A percentile compares a stretch with the other conserved stretches of the same genome.
Evolutionary conservation across 2,888 invertebrate species (phyloP).

Genomic region (Aradus depressus): DNA sequence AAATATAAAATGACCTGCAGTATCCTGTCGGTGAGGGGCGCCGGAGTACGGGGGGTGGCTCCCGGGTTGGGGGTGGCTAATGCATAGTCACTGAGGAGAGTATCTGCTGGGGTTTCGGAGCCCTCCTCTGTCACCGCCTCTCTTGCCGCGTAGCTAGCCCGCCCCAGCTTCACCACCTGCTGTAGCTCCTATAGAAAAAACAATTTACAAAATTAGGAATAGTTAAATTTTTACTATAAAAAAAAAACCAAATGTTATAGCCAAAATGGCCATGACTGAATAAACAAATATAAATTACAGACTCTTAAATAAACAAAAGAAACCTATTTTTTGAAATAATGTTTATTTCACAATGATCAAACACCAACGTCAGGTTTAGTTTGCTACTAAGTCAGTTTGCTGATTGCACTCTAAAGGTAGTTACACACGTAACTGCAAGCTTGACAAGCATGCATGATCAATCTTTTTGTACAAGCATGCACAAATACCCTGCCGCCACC

Average conservation of each 20-base stretch:
- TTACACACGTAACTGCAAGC: too few relatives aligned
- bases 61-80: slow-evolving; percentile 51
- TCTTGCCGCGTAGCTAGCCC: slow-evolving; percentile 80
- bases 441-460: too few relatives aligned
- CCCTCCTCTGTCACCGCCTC: slow-evolving; percentile 74
- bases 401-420: too few relatives aligned
- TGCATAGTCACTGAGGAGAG: slow-evolving; percentile 82
- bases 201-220: neutral
- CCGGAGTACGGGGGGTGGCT: slow-evolving; percentile 71
- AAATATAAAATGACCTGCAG: slow-evolving; percentile 37
- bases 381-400: too few relatives aligned
- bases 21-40: slow-evolving; percentile 65
- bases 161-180: slow-evolving; percentile 84
- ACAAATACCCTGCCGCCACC: too few relatives aligned
- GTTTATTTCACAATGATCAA: too few relatives aligned
- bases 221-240: neutral
- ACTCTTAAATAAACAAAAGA: too few relatives aligned
- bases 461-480: too few relatives aligned
- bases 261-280: neutral
- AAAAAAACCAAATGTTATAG: neutral
- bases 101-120: slow-evolving; percentile 65
- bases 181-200: slow-evolving; percentile 54
- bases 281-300: neutral
- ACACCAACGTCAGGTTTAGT: too few relatives aligned
- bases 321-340: too few relatives aligned